Percentiles rank a stretch among this genome's conserved stretches.
Evolutionary conservation across 2,888 invertebrate species (phyloP).

Genomic region (Acanthopleura granulata): DNA sequence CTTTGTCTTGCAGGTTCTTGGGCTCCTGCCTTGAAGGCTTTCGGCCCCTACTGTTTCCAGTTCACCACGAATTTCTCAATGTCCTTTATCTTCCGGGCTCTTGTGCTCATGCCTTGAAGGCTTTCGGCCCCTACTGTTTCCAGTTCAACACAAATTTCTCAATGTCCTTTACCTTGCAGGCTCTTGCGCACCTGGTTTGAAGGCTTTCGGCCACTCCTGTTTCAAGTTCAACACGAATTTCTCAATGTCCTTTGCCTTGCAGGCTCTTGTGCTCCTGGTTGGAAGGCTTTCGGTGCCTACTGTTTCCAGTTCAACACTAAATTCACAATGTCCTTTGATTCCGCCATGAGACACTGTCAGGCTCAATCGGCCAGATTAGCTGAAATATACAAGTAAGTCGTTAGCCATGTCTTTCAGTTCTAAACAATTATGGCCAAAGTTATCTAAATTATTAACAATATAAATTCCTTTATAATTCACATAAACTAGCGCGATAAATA

Average conservation of each 20-base stretch:
- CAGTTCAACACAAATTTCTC: slow-evolving; percentile 8
- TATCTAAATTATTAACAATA: too few relatives aligned
- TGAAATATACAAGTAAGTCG: not conserved
- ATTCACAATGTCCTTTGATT: not conserved
- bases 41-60: slow-evolving; percentile 11
- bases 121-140: slow-evolving; percentile 3
- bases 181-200: slow-evolving; percentile 21
- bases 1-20: too few relatives aligned
- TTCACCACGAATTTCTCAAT: not conserved
- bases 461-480: too few relatives aligned
- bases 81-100: too few relatives aligned
- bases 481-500: too few relatives aligned
- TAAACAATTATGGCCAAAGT: too few relatives aligned
- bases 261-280: slow-evolving; percentile 23
- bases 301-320: slow-evolving; percentile 20
- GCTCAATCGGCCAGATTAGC: not conserved
- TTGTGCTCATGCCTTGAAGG: too few relatives aligned
- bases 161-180: slow-evolving; percentile 21
- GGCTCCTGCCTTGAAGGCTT: slow-evolving; percentile 16
- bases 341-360: not conserved
- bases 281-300: not conserved
- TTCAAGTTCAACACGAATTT: slow-evolving; percentile 9
- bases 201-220: not conserved
- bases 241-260: slow-evolving; percentile 6
- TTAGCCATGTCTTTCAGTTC: too few relatives aligned